These are phyloP conservation scores for Sinocyclocheilus maitianheensis DNA, from an alignment of 2,113 vertebrate genomes.

Conservation along the genomic window DNA sequence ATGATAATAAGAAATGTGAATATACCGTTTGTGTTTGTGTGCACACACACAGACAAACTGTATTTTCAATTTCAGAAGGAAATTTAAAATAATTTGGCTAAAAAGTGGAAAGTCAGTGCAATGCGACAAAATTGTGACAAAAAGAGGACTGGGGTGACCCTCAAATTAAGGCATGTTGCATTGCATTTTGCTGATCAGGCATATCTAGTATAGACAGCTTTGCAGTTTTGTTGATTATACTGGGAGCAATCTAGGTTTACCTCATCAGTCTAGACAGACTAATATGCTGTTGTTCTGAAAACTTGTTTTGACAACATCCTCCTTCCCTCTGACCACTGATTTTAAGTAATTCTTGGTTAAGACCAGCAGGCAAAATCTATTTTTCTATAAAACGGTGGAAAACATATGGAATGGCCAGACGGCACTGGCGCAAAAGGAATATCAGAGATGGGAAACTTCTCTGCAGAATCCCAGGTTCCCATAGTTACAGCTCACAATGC, in stretches of 20 bases:
- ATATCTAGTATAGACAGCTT: background rate
- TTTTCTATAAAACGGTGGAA: background rate
- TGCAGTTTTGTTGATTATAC: background rate
- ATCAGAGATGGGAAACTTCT: background rate
- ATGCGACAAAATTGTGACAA: too few species aligned
- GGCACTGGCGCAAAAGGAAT: background rate
- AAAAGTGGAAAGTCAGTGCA: background rate
- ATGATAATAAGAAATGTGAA: too few species aligned
- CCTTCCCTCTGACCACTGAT: background rate
- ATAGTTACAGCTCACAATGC: conserved; percentile 6
- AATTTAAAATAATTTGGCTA: background rate
- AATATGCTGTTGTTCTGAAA: background rate
- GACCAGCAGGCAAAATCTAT: background rate
- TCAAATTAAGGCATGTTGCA: background rate
- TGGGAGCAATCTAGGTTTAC: background rate
- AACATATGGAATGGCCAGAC: background rate
- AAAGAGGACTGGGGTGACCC: too few species aligned
- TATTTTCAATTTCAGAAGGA: too few species aligned
- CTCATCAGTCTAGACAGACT: conserved; percentile 6
- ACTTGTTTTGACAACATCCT: background rate
- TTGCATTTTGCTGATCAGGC: background rate
- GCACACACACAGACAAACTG: too few species aligned
- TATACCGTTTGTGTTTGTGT: too few species aligned
- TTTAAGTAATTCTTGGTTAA: background rate
- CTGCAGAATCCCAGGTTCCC: background rate